A percentile compares a stretch with the other conserved stretches of the same genome.
Evolutionary conservation across 2,113 vertebrate species (phyloP).

Genomic region (Bombycilla garrulus): DNA sequence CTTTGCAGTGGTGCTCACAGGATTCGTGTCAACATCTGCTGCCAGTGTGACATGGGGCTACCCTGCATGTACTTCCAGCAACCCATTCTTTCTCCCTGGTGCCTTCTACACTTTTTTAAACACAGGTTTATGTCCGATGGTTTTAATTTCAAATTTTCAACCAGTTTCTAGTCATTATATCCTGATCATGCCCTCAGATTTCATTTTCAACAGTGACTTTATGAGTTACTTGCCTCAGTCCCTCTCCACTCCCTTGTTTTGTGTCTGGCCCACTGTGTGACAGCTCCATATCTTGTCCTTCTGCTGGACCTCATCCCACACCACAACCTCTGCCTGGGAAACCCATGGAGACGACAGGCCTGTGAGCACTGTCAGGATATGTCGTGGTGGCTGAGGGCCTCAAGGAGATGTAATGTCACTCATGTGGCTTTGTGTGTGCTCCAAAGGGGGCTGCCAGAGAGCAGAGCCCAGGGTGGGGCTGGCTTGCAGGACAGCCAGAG

Average conservation of each 20-base stretch:
- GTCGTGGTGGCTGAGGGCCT: not conserved
- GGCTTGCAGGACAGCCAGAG: not conserved
- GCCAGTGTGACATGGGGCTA: not conserved
- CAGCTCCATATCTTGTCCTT: not conserved
- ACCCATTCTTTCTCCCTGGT: not conserved
- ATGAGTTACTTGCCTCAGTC: not conserved
- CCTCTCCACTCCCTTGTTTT: not conserved
- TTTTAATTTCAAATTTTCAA: not conserved
- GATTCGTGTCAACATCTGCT: not conserved
- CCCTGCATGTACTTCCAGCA: not conserved
- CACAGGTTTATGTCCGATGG: rapidly evolving
- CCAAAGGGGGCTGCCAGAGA: not conserved
- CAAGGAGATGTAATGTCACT: not conserved
- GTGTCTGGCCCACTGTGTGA: not conserved
- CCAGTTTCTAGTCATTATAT: not conserved
- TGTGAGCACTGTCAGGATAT: not conserved
- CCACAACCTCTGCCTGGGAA: rapidly evolving
- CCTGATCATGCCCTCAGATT: not conserved
- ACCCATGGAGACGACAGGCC: rapidly evolving
- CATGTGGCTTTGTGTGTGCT: not conserved
- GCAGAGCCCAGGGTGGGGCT: not conserved
- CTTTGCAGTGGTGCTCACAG: not conserved
- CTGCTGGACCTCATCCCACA: not conserved
- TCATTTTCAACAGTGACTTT: not conserved
- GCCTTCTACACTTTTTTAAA: not conserved